A percentile compares a stretch with the other conserved stretches of the same genome.
Conservation (phyloP, 2,113 vertebrate species). For the Manacus vitellinus region DNA sequence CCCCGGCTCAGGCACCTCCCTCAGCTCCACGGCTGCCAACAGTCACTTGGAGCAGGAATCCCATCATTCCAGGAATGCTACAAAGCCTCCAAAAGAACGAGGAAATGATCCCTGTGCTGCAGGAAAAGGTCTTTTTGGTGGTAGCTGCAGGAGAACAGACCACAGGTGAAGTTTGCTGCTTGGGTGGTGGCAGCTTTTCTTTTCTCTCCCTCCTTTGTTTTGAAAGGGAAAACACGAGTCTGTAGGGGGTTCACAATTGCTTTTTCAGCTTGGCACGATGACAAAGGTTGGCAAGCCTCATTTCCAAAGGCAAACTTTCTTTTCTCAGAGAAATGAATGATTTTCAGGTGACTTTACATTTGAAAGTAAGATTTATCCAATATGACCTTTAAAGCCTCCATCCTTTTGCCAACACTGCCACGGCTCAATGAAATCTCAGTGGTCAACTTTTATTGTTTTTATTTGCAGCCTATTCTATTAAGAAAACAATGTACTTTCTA, state of each 20-base stretch:
- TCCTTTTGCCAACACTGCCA: background rate
- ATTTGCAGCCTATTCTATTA: background rate
- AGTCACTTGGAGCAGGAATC: background rate
- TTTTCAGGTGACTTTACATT: background rate
- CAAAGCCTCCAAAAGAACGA: background rate
- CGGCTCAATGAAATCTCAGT: background rate
- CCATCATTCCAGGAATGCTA: background rate
- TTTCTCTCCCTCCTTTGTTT: background rate
- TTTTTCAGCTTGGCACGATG: background rate
- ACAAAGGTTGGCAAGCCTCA: background rate
- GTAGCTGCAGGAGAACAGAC: background rate
- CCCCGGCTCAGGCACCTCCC: background rate
- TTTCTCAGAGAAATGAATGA: background rate
- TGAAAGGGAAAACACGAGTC: background rate
- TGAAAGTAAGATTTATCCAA: background rate
- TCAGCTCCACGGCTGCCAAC: background rate
- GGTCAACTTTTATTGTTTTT: background rate
- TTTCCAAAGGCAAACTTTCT: background rate
- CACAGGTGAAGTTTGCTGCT: background rate
- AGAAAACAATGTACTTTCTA: background rate
- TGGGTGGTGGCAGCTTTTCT: background rate
- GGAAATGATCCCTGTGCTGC: background rate
- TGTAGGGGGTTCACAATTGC: background rate
- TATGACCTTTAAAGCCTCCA: background rate
- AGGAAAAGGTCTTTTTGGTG: background rate